A percentile compares a stretch with the other conserved stretches of the same genome.
phyloP scores from a whole-genome alignment of 2,797 vertebrate species.

The Cryptoprocta ferox region DNA sequence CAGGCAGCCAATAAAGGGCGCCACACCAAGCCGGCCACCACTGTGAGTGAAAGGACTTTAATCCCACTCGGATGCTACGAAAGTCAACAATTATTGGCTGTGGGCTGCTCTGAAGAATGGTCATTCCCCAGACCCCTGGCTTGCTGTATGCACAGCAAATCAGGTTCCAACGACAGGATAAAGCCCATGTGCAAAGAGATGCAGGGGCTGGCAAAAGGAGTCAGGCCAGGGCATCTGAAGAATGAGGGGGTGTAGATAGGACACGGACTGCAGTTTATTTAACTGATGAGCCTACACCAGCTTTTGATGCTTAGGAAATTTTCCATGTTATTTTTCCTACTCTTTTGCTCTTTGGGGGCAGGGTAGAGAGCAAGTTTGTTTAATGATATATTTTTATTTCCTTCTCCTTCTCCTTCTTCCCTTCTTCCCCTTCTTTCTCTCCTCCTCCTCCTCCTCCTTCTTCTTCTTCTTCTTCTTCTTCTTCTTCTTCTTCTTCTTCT shows the following conservation, averaged over 20 bases:
- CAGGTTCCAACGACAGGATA: too few relatives aligned
- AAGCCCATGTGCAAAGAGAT: neutral
- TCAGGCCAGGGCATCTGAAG: fast-evolving
- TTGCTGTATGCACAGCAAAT: too few relatives aligned
- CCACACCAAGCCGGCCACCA: too few relatives aligned
- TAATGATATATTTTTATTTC: neutral
- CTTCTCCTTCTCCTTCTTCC: neutral
- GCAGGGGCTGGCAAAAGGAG: too few relatives aligned
- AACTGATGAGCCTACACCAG: neutral
- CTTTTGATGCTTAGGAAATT: neutral
- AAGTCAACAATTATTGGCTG: neutral
- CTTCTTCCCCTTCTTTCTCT: neutral
- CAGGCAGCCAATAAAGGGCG: fast-evolving
- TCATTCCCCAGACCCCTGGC: neutral
- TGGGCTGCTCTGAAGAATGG: neutral
- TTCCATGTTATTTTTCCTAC: neutral
- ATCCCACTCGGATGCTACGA: fast-evolving
- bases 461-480: neutral
- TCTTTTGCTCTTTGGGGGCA: neutral
- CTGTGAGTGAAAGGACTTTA: neutral
- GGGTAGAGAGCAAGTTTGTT: neutral
- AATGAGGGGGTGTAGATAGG: fast-evolving
- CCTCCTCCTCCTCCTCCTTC: neutral
- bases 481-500: too few relatives aligned
- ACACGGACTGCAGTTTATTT: fast-evolving